phyloP scores from a whole-genome alignment of 2,888 invertebrate species.

The Apotomis betuletana region DNA sequence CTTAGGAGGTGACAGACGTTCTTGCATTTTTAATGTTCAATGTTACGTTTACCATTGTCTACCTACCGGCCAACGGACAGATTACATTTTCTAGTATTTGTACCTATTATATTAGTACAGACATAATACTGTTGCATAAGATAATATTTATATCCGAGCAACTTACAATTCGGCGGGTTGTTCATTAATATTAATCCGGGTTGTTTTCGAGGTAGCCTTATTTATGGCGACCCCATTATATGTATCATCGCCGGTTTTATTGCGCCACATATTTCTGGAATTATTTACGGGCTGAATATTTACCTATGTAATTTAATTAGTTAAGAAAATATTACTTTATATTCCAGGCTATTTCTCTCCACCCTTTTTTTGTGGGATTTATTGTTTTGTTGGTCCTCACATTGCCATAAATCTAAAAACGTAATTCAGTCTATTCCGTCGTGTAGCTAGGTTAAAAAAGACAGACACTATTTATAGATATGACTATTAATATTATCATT shows the following conservation, averaged over 20 bases:
- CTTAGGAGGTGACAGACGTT: too few species aligned
- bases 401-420: too few species aligned
- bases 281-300: slow-evolving; percentile 40
- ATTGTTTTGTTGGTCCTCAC: slow-evolving; percentile 3
- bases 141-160: slow-evolving; percentile 5
- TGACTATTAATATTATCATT: too few species aligned
- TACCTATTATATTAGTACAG: too few species aligned
- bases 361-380: slow-evolving; percentile 12
- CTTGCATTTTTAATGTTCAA: too few species aligned
- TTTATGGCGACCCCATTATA: slow-evolving; percentile 33
- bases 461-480: too few species aligned
- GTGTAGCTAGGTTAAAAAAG: too few species aligned
- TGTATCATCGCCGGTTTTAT: slow-evolving; percentile 38
- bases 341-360: neutral
- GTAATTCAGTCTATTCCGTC: too few species aligned
- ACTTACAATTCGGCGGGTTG: slow-evolving; percentile 18
- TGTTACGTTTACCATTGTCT: too few species aligned
- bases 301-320: slow-evolving; percentile 41
- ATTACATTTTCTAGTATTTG: too few species aligned
- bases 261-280: slow-evolving; percentile 36
- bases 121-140: neutral
- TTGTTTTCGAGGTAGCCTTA: slow-evolving; percentile 34
- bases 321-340: slow-evolving; percentile 6
- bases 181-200: slow-evolving; percentile 39
- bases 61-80: too few species aligned